Conservation (phyloP, 2,797 vertebrate genomes). For the Serranus cabrilla region DNA sequence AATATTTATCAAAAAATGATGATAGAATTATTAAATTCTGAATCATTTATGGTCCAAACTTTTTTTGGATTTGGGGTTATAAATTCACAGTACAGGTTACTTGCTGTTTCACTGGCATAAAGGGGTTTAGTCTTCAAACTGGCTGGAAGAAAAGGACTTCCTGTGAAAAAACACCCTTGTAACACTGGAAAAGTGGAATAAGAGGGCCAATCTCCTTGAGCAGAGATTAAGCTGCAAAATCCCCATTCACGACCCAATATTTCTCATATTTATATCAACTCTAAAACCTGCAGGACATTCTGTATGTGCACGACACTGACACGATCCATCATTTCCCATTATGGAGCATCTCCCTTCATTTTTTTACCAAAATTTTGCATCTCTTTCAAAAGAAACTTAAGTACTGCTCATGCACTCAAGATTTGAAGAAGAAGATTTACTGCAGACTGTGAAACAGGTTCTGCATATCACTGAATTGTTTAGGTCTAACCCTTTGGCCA, state of each 20-base stretch:
- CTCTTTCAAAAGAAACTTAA: neutral
- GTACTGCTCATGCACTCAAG: no score
- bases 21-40: no score
- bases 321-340: neutral
- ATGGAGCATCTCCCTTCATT: neutral
- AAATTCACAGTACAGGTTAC: slow-evolving; percentile 24
- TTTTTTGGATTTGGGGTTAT: neutral
- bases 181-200: slow-evolving; percentile 50
- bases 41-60: no score
- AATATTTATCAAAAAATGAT: no score
- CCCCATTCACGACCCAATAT: neutral
- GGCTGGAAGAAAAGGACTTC: slow-evolving; percentile 36
- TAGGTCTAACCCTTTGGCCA: slow-evolving; percentile 49
- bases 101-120: slow-evolving; percentile 15
- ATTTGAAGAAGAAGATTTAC: no score
- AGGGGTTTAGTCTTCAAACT: slow-evolving; percentile 31
- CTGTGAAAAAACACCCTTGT: slow-evolving; percentile 58
- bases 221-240: neutral
- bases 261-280: neutral
- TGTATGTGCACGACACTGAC: neutral
- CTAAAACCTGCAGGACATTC: neutral
- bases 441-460: slow-evolving; percentile 14
- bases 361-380: neutral
- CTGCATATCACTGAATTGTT: slow-evolving; percentile 28
- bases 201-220: slow-evolving; percentile 33